A percentile compares a stretch with the other conserved stretches of the same genome.
Evolutionary conservation across 2,797 vertebrate species (phyloP).

Genomic region (Dipus sagitta): DNA sequence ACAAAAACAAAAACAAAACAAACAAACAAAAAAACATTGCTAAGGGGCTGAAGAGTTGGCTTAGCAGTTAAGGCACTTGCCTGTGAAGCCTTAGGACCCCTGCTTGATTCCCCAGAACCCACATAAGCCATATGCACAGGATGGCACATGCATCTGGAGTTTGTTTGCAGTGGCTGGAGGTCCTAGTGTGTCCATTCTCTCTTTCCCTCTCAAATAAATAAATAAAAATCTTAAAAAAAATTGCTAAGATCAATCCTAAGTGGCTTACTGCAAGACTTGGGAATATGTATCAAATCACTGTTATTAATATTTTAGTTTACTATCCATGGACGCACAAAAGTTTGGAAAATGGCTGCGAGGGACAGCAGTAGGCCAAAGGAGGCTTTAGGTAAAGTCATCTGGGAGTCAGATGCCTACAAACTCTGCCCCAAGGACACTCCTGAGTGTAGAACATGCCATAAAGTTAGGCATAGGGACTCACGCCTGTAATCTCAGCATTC

Average conservation of each 20-base stretch:
- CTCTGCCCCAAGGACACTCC: background rate
- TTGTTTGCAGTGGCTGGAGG: too few species aligned
- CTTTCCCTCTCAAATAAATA: background rate
- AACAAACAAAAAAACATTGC: too few species aligned
- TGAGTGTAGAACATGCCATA: background rate
- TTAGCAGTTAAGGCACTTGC: too few species aligned
- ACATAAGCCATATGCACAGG: too few species aligned
- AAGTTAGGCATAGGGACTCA: background rate
- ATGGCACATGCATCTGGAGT: too few species aligned
- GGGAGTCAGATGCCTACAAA: slow-evolving; percentile 18
- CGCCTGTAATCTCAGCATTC: too few species aligned
- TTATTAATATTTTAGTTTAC: slow-evolving; percentile 78
- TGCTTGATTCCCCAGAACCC: too few species aligned
- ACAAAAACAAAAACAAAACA: too few species aligned
- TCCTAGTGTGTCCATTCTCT: too few species aligned
- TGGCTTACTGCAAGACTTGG: slow-evolving; percentile 46
- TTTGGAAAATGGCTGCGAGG: slow-evolving; percentile 17
- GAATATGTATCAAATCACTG: slow-evolving; percentile 47
- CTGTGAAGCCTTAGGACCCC: too few species aligned
- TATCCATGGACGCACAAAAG: slow-evolving; percentile 55
- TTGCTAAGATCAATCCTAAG: slow-evolving; percentile 40
- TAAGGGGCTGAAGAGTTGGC: background rate
- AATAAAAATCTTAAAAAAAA: too few species aligned
- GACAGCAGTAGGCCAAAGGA: slow-evolving; percentile 19
- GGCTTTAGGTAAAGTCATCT: background rate